Percentiles rank a stretch among this genome's conserved stretches.
phyloP scores from a whole-genome alignment of 1,140 invertebrate genomes.

The Cydia pomonella region DNA sequence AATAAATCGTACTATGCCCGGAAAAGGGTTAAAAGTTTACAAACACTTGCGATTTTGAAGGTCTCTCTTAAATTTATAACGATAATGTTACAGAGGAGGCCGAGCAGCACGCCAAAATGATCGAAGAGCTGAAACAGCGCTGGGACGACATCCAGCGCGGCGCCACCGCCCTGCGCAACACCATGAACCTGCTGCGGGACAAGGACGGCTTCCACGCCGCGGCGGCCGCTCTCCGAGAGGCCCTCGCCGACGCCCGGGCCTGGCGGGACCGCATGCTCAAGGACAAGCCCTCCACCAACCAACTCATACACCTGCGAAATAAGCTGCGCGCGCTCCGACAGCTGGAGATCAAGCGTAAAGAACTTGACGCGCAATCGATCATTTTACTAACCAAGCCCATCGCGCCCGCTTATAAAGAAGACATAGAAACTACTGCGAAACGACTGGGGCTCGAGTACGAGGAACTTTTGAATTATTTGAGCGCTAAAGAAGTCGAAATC shows the following conservation, averaged over 20 bases:
- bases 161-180: conserved; percentile 60
- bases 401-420: conserved; percentile 59
- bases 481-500: conserved; percentile 54
- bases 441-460: conserved; percentile 59
- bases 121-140: conserved; percentile 57
- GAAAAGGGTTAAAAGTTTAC: too few relatives aligned
- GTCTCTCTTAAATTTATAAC: not conserved
- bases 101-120: conserved; percentile 59
- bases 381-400: conserved; percentile 63
- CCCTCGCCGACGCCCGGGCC: conserved; percentile 58
- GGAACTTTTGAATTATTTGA: conserved; percentile 48
- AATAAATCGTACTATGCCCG: too few relatives aligned
- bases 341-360: conserved; percentile 64
- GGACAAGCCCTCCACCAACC: conserved; percentile 57
- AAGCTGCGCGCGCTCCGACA: conserved; percentile 63
- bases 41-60: too few relatives aligned
- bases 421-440: conserved; percentile 58
- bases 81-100: conserved; percentile 61
- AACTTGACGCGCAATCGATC: conserved; percentile 64
- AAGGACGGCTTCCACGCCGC: conserved; percentile 62
- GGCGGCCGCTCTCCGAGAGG: conserved; percentile 51
- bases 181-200: conserved; percentile 66
- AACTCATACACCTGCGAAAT: conserved; percentile 69
- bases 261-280: conserved; percentile 64
- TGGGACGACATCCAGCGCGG: conserved; percentile 62